These are phyloP conservation scores for Aproaerema taeniolella DNA, from an alignment of 2,888 invertebrate genomes.

Conservation along the genomic window DNA sequence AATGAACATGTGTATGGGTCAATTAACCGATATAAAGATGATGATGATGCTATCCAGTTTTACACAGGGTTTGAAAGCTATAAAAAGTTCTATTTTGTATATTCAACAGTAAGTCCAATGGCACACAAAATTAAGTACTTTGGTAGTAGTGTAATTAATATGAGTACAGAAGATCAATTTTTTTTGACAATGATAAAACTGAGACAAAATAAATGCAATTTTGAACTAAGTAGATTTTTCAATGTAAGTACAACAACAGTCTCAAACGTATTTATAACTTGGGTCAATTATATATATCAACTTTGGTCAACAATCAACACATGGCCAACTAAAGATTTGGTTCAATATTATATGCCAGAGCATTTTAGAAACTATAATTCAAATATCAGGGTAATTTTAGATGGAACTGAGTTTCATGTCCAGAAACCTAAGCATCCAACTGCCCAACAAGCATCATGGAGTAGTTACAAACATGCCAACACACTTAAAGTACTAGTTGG, in stretches of 20 bases:
- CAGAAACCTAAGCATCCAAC: constrained; percentile 12
- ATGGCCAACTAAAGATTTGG: constrained; percentile 5
- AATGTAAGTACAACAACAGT: too few species aligned
- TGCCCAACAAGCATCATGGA: constrained; percentile 16
- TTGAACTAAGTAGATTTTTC: too few species aligned
- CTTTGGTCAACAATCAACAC: too few species aligned
- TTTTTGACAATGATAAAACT: too few species aligned
- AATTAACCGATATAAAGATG: neutral
- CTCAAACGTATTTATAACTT: too few species aligned
- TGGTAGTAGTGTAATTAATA: neutral
- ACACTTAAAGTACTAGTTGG: constrained; percentile 18
- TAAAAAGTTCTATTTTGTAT: neutral
- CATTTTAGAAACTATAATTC: constrained; percentile 4
- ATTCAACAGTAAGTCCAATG: neutral
- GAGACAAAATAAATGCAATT: too few species aligned
- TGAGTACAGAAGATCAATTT: too few species aligned
- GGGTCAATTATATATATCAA: too few species aligned
- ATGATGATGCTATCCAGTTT: too few species aligned
- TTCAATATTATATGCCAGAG: constrained; percentile 7
- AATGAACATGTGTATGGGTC: neutral
- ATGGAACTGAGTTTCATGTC: constrained; percentile 13
- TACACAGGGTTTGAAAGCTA: neutral
- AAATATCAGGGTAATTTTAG: constrained; percentile 11
- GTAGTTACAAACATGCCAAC: constrained; percentile 16
- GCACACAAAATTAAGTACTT: neutral